Evolutionary conservation across 2,797 vertebrate species (phyloP), one percentile per base, ranked within the genome.

Genomic region (Limosa lapponica): DNA sequence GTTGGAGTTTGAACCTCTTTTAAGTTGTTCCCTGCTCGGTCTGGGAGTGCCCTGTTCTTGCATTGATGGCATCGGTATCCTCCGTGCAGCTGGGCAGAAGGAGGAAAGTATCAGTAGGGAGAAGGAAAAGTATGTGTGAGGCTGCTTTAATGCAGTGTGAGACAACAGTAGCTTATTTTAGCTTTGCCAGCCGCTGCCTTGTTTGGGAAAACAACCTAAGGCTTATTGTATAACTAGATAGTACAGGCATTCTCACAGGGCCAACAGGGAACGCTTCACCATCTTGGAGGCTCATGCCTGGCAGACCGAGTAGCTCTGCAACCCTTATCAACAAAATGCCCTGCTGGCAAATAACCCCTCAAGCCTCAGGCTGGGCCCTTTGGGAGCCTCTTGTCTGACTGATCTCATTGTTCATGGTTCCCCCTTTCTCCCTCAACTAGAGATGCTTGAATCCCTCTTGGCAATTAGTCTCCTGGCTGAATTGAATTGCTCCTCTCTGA

Each of bases 1-100:
- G 41, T 37, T 89, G 95, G 93, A 97, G 61, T 95, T 94, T 94
- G 94, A 94, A 91, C 94, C 30, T 88, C 79, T 94, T 93, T 88
- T 73, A 90, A 86, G 55, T 58, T 86, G 71, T 64, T 93, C 66
- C 58, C 52, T 73, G 34, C 62, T 59, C 3, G 10, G 77, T 51
- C 51, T 87, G 91, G 59, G 89, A 88, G 86, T 71, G 90, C 61
- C 86, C 59, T 90, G 74, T 30, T 84, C 55, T 84, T 71, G 55
- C 37, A 24, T 1, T 41, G 81, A 41, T 92, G 90, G 86, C 51
- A 46, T 95, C 67, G 14, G 83, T 75, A 51, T 51, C 10, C 5
- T 89, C 82, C 86, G 84, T 88, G 77, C 43, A 72, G 77, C 77
- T 55, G 67, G 19, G 30, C 55, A 54, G 75, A 80, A 82, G 69